These are phyloP conservation scores for Ennomos fuscantarius DNA, from an alignment of 2,888 invertebrate species.

Conservation along the genomic window DNA sequence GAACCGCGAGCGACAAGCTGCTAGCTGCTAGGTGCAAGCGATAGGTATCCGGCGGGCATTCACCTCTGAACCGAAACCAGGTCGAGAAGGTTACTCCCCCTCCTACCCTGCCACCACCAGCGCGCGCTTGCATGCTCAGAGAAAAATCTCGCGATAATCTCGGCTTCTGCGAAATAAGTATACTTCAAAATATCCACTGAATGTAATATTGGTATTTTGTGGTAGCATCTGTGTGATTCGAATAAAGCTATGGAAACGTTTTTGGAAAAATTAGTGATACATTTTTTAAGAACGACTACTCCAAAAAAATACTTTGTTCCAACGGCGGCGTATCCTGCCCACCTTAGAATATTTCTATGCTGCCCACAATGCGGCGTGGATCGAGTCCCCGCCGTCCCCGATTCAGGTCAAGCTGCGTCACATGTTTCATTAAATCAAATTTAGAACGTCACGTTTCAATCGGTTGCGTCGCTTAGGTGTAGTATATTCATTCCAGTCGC, in stretches of 20 bases:
- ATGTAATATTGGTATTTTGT: slow-evolving; percentile 1
- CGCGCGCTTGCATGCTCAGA: slow-evolving; percentile 32
- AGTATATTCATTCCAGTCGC: slow-evolving; percentile 24
- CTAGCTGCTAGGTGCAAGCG: slow-evolving; percentile 50
- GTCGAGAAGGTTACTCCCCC: slow-evolving; percentile 66
- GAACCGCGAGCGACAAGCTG: slow-evolving; percentile 33
- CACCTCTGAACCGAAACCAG: slow-evolving; percentile 79
- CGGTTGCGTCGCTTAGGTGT: slow-evolving; percentile 17
- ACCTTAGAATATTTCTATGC: too few species aligned
- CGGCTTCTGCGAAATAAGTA: slow-evolving; percentile 21
- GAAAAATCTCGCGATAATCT: slow-evolving; percentile 37
- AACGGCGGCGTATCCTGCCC: neutral
- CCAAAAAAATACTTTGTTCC: slow-evolving; percentile 1
- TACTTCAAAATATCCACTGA: slow-evolving; percentile 12
- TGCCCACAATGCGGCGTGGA: slow-evolving; percentile 7
- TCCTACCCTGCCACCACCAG: slow-evolving; percentile 23
- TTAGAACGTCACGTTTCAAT: slow-evolving; percentile 14
- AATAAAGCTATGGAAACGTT: slow-evolving; percentile 10
- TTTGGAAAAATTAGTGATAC: slow-evolving; percentile 8
- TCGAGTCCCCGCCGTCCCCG: slow-evolving; percentile 3
- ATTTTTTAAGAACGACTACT: slow-evolving; percentile 15
- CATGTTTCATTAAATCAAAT: slow-evolving; percentile 17
- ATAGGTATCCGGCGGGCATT: slow-evolving; percentile 66
- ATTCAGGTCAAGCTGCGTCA: slow-evolving; percentile 9
- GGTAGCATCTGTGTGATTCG: slow-evolving; percentile 4